Conservation (phyloP, 2,888 invertebrate genomes). For the Tetragnatha montana region DNA sequence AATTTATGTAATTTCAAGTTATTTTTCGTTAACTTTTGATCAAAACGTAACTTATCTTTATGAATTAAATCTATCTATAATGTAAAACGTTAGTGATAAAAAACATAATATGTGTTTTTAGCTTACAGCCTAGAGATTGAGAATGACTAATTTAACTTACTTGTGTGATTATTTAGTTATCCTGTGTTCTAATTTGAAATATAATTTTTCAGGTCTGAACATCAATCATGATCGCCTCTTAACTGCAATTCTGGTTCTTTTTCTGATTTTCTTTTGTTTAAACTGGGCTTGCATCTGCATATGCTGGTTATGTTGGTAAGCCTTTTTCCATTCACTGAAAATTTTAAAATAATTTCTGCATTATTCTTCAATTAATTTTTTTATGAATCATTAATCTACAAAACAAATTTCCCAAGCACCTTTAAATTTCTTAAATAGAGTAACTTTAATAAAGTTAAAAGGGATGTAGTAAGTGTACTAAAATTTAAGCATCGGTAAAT, state of each 20-base stretch:
- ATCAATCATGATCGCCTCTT: slow-evolving; percentile 64
- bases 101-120: too few species aligned
- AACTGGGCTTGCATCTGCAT: slow-evolving; percentile 63
- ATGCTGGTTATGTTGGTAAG: slow-evolving; percentile 71
- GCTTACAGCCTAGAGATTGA: too few species aligned
- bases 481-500: too few species aligned
- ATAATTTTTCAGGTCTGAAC: slow-evolving; percentile 35
- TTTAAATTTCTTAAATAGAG: background rate
- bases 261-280: slow-evolving; percentile 70
- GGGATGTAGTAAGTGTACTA: too few species aligned
- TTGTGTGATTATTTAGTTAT: too few species aligned
- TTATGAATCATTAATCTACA: background rate
- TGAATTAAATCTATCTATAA: too few species aligned
- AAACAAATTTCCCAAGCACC: background rate
- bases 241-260: slow-evolving; percentile 68
- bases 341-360: background rate
- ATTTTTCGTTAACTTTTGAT: too few species aligned
- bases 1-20: too few species aligned
- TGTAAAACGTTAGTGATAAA: too few species aligned
- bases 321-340: background rate
- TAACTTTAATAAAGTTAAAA: background rate
- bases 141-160: too few species aligned
- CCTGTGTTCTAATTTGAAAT: background rate
- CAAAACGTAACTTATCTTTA: too few species aligned
- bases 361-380: background rate